phyloP scores from a whole-genome alignment of 2,888 invertebrate species.

The Phyllotreta striolata region DNA sequence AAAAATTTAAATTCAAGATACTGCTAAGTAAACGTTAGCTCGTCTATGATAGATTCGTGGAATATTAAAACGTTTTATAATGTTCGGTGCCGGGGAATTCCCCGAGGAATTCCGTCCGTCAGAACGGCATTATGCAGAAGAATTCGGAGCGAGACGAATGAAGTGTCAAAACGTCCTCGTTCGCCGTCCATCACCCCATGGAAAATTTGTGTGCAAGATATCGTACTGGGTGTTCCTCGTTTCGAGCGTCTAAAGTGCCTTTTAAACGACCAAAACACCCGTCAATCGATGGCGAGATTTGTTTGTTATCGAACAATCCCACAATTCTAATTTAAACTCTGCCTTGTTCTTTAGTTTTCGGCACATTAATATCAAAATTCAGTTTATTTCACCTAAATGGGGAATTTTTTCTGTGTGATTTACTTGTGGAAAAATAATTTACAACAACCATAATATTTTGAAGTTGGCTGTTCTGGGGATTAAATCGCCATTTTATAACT shows the following conservation, averaged over 20 bases:
- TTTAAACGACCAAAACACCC: not conserved
- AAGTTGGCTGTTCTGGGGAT: conserved; percentile 1
- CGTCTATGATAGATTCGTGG: not conserved
- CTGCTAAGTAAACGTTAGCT: no score
- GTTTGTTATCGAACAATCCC: no score
- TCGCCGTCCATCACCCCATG: conserved; percentile 19
- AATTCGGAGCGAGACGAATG: conserved; percentile 19
- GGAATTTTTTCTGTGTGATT: no score
- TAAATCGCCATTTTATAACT: conserved; percentile 8
- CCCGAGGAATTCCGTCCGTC: conserved; percentile 18
- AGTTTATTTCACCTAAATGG: no score
- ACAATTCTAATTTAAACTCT: no score
- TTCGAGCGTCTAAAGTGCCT: not conserved
- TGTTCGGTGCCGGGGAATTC: conserved; percentile 11
- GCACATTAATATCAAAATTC: no score
- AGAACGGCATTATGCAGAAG: conserved; percentile 18
- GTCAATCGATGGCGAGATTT: no score
- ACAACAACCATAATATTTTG: not conserved
- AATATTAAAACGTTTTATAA: not conserved
- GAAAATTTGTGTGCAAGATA: conserved; percentile 3
- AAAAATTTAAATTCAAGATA: no score
- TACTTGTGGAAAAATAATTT: no score
- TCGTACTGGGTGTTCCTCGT: not conserved
- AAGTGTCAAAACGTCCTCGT: conserved; percentile 22
- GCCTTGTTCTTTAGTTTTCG: no score